A percentile compares a stretch with the other conserved stretches of the same genome.
Evolutionary conservation across 2,797 vertebrate genomes (phyloP).

Genomic region (Octomys mimax): DNA sequence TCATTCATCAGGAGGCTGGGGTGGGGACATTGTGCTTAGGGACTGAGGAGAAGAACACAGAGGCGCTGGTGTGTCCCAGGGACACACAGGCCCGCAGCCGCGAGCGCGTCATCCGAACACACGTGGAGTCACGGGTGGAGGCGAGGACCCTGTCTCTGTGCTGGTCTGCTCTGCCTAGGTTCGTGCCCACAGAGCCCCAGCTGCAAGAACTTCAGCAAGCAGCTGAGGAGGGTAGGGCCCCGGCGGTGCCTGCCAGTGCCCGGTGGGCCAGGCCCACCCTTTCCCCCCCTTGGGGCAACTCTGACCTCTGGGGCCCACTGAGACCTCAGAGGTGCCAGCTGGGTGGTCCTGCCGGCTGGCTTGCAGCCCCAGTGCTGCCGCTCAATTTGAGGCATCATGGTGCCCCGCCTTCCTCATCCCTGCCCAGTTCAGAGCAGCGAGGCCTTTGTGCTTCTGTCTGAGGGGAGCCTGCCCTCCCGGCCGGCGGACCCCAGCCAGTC

Average conservation of each 20-base stretch:
- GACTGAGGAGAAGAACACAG: neutral
- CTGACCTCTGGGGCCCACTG: no score
- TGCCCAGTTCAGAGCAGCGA: fast-evolving
- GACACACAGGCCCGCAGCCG: fast-evolving
- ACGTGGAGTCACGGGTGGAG: fast-evolving
- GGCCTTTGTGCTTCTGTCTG: neutral
- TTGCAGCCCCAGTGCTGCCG: fast-evolving
- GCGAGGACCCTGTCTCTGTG: fast-evolving
- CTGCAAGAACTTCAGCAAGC: fast-evolving
- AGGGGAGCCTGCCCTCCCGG: fast-evolving
- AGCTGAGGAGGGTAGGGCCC: fast-evolving
- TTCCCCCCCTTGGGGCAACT: no score
- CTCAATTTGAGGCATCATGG: fast-evolving
- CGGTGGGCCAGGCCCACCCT: neutral
- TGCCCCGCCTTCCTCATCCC: fast-evolving
- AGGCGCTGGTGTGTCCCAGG: neutral
- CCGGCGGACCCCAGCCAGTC: fast-evolving
- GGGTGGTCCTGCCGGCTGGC: fast-evolving
- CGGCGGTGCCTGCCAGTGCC: fast-evolving
- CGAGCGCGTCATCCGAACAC: fast-evolving
- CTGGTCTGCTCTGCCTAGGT: fast-evolving
- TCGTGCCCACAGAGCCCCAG: neutral
- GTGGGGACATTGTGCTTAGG: neutral
- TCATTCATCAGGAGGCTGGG: neutral
- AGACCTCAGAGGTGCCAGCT: fast-evolving